These are phyloP conservation scores for Strix aluco DNA, from an alignment of 2,113 vertebrate species.

Conservation along the genomic window DNA sequence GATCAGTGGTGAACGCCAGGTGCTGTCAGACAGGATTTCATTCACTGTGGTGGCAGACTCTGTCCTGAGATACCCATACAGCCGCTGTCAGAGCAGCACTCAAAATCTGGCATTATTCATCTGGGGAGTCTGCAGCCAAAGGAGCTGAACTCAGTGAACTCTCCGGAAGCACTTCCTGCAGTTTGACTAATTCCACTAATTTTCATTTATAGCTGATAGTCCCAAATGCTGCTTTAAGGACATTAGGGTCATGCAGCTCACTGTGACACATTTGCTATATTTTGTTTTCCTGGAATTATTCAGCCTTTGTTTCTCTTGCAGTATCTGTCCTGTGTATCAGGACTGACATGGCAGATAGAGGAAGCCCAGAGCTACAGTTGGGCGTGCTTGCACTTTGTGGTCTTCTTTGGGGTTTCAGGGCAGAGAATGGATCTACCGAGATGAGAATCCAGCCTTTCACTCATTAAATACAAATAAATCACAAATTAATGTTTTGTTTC, in stretches of 20 bases:
- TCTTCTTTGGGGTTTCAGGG: neutral
- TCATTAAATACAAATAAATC: neutral
- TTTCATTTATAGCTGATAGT: neutral
- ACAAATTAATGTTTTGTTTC: neutral
- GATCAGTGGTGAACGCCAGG: neutral
- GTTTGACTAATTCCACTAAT: neutral
- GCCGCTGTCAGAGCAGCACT: neutral
- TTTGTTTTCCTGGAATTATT: constrained; percentile 22
- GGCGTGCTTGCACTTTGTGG: rapidly evolving
- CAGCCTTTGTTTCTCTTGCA: neutral
- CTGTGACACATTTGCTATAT: neutral
- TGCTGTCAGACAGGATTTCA: neutral
- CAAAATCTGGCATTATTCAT: neutral
- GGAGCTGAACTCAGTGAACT: rapidly evolving
- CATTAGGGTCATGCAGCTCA: neutral
- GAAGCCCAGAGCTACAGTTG: neutral
- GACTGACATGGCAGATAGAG: neutral
- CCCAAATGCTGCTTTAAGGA: neutral
- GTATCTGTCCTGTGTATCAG: neutral
- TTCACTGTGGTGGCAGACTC: rapidly evolving
- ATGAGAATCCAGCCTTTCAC: neutral
- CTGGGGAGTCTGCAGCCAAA: neutral
- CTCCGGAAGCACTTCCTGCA: neutral
- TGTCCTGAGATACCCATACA: neutral
- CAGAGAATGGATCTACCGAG: neutral